Percentiles rank a stretch among this genome's conserved stretches.
phyloP scores from a whole-genome alignment of 2,797 vertebrate genomes.

The Megalops cyprinoides region DNA sequence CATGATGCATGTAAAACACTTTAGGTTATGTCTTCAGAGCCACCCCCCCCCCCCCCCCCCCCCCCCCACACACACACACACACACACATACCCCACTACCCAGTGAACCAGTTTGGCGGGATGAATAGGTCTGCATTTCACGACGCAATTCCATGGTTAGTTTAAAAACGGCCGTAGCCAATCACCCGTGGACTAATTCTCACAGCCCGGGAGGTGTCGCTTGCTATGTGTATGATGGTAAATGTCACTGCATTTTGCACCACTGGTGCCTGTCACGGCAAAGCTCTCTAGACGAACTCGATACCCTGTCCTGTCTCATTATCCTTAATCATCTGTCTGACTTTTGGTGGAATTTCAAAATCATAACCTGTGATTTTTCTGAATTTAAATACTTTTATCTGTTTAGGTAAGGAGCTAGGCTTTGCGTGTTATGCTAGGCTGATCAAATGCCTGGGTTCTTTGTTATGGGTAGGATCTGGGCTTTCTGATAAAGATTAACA shows the following conservation, averaged over 20 bases:
- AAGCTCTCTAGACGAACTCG: background rate
- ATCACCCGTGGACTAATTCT: constrained; percentile 26
- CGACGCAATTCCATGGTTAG: constrained; percentile 21
- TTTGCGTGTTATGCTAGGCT: background rate
- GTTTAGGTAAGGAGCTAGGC: background rate
- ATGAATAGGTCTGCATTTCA: constrained; percentile 35
- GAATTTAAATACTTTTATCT: background rate
- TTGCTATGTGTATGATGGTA: constrained; percentile 35
- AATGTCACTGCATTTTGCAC: constrained; percentile 39
- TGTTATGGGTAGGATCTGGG: constrained; percentile 1
- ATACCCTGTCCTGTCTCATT: background rate
- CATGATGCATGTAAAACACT: constrained; percentile 20
- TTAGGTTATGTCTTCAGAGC: constrained; percentile 23
- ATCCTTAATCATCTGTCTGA: background rate
- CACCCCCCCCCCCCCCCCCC: background rate
- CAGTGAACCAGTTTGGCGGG: constrained; percentile 9
- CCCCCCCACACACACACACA: too few relatives aligned
- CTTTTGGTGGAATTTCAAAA: background rate
- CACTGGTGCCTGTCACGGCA: background rate
- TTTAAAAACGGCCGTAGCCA: constrained; percentile 48
- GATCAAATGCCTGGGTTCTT: background rate
- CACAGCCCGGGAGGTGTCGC: constrained; percentile 31
- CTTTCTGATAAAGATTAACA: background rate
- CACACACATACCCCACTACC: too few relatives aligned
- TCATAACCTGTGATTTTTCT: background rate